Evolutionary conservation across 2,888 invertebrate genomes (phyloP).

Genomic region (Beris morrisii): DNA sequence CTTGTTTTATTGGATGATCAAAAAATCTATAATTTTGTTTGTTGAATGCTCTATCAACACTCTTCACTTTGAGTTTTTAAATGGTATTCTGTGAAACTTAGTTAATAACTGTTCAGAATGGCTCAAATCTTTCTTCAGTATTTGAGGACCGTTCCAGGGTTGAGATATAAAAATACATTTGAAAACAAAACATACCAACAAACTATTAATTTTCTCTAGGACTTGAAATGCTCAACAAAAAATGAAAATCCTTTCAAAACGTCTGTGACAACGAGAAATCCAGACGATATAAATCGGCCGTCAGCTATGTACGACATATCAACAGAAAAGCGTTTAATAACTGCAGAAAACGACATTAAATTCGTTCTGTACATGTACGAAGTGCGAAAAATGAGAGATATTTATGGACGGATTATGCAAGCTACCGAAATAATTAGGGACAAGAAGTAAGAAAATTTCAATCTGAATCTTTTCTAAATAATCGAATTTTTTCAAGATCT

Average conservation of each 20-base stretch:
- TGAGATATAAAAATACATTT: too few relatives aligned
- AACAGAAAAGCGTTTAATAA: slow-evolving; percentile 42
- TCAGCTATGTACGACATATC: slow-evolving; percentile 44
- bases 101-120: too few relatives aligned
- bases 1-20: too few relatives aligned
- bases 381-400: slow-evolving; percentile 53
- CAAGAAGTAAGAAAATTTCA: slow-evolving; percentile 47
- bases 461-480: not conserved
- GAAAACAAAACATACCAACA: too few relatives aligned
- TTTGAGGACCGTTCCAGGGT: too few relatives aligned
- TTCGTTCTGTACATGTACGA: slow-evolving; percentile 53
- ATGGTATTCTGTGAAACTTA: too few relatives aligned
- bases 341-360: slow-evolving; percentile 51
- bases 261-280: slow-evolving; percentile 18
- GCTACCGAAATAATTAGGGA: slow-evolving; percentile 50
- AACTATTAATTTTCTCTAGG: slow-evolving; percentile 42
- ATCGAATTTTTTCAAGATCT: slow-evolving; percentile 51
- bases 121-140: too few relatives aligned
- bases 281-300: slow-evolving; percentile 33
- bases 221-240: slow-evolving; percentile 47
- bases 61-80: too few relatives aligned
- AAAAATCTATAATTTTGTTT: too few relatives aligned
- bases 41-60: too few relatives aligned
- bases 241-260: slow-evolving; percentile 15
- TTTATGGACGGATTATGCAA: slow-evolving; percentile 51